phyloP scores from a whole-genome alignment of 2,113 vertebrate genomes.

The Taurulus bubalis region DNA sequence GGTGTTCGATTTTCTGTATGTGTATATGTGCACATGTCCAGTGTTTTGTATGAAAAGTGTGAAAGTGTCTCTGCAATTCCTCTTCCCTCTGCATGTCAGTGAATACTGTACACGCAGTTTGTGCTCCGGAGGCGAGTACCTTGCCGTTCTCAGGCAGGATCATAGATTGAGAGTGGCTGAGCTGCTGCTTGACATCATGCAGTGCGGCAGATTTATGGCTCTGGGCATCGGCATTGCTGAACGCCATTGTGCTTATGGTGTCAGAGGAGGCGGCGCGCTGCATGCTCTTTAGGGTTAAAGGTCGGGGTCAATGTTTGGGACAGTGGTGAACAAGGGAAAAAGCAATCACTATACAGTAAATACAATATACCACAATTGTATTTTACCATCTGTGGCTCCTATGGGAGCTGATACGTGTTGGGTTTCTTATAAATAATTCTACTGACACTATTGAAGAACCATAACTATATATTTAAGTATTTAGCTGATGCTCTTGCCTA shows the following conservation, averaged over 20 bases:
- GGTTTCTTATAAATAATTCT: not conserved
- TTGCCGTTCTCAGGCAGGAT: conserved; percentile 79
- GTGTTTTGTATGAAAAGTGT: not conserved
- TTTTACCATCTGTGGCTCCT: not conserved
- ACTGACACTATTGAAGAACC: not conserved
- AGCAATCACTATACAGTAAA: not conserved
- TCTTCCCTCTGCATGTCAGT: conserved; percentile 5
- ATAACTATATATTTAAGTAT: not conserved
- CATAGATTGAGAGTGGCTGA: conserved; percentile 82
- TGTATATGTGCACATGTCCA: not conserved
- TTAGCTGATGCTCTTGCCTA: not conserved
- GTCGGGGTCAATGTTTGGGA: conserved; percentile 27
- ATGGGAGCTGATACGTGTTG: not conserved
- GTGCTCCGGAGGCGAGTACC: conserved; percentile 66
- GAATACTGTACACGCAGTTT: not conserved
- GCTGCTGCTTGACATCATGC: conserved; percentile 54
- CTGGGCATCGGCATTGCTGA: conserved; percentile 42
- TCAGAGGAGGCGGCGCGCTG: conserved; percentile 78
- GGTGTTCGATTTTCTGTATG: not conserved
- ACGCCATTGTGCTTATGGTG: conserved; percentile 64
- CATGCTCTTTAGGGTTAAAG: conserved; percentile 72
- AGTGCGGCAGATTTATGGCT: conserved; percentile 25
- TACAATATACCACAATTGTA: not conserved
- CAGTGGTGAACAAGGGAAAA: conserved; percentile 14
- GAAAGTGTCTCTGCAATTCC: not conserved